These are phyloP conservation scores for Torymus tubicola DNA, from an alignment of 2,888 invertebrate species.

Conservation along the genomic window DNA sequence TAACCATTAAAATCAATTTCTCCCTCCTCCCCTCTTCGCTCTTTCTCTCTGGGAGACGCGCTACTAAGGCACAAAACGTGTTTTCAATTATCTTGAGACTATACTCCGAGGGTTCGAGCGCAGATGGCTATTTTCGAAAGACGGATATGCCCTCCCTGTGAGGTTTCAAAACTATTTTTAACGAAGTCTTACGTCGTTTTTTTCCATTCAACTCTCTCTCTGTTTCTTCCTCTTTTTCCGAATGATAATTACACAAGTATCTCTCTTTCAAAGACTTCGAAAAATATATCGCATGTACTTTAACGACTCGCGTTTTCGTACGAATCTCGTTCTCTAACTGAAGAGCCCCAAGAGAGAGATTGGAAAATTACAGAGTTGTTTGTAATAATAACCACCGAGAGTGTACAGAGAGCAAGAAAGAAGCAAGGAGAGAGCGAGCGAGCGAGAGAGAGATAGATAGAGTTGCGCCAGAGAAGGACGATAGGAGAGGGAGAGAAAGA, in stretches of 20 bases:
- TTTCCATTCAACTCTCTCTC: neutral
- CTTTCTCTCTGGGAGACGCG: neutral
- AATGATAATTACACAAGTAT: constrained; percentile 25
- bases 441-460: constrained; percentile 16
- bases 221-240: neutral
- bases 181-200: neutral
- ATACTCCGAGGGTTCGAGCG: neutral
- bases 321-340: neutral
- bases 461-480: no score
- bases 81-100: constrained; percentile 12
- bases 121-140: constrained; percentile 35
- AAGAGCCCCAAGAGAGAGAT: constrained; percentile 45
- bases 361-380: constrained; percentile 53
- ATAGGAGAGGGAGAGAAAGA: no score
- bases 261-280: constrained; percentile 19
- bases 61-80: constrained; percentile 16
- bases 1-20: constrained; percentile 39
- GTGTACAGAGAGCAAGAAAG: constrained; percentile 9
- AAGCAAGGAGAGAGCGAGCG: no score
- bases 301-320: constrained; percentile 15
- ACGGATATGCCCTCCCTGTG: neutral
- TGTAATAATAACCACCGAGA: constrained; percentile 38
- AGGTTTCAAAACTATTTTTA: constrained; percentile 7
- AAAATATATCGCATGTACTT: constrained; percentile 21
- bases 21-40: no score